These are phyloP conservation scores for Cranoglanis bouderius DNA, from an alignment of 2,113 vertebrate species.

Conservation along the genomic window DNA sequence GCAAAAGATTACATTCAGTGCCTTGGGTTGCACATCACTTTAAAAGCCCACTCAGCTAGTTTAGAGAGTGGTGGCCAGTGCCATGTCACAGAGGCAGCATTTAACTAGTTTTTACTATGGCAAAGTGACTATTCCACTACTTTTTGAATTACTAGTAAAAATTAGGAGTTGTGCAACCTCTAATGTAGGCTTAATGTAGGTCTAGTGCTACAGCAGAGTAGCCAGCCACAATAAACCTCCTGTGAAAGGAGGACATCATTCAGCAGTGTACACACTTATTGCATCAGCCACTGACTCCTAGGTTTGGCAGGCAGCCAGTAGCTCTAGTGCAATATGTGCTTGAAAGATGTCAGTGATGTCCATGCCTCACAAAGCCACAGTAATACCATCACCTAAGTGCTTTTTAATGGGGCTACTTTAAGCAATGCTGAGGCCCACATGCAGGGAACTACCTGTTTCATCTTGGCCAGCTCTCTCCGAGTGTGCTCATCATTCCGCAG, in stretches of 20 bases:
- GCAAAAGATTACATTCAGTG: background rate
- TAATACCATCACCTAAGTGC: slow-evolving; percentile 36
- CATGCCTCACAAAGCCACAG: slow-evolving; percentile 30
- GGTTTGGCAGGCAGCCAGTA: slow-evolving; percentile 20
- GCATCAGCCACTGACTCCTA: slow-evolving; percentile 20
- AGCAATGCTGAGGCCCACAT: background rate
- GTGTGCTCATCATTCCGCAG: slow-evolving; percentile 93
- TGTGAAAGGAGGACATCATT: background rate
- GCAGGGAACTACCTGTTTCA: slow-evolving; percentile 87
- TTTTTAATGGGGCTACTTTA: slow-evolving; percentile 40
- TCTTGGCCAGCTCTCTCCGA: slow-evolving; percentile 90
- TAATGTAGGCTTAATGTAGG: background rate
- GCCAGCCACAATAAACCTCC: background rate
- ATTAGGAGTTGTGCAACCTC: background rate
- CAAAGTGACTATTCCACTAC: background rate
- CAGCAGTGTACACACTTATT: background rate
- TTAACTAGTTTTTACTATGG: background rate
- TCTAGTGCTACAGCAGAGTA: background rate
- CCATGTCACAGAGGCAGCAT: background rate
- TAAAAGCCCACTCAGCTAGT: background rate
- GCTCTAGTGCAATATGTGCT: slow-evolving; percentile 4
- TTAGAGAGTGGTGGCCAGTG: background rate
- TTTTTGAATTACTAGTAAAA: background rate
- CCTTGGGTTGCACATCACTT: background rate
- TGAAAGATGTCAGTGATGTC: slow-evolving; percentile 35